A percentile compares a stretch with the other conserved stretches of the same genome.
These are phyloP conservation scores for Phataginus tricuspis DNA, from an alignment of 2,797 vertebrate species.

Conservation along the genomic window DNA sequence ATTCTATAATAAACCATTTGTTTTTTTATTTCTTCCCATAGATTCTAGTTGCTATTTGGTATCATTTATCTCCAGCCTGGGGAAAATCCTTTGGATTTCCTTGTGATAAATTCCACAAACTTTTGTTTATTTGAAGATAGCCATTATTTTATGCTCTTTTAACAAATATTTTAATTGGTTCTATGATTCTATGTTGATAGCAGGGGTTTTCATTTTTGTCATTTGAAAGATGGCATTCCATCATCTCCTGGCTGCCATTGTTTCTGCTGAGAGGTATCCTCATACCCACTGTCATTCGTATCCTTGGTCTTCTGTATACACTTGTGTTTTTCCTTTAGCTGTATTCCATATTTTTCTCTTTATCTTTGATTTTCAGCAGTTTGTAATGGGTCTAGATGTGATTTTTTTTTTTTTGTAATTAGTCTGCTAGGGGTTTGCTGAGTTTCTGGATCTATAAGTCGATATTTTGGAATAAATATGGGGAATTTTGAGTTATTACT, in stretches of 20 bases:
- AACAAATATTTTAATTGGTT: background rate
- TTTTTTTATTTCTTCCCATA: background rate
- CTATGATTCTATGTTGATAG: background rate
- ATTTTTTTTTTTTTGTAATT: background rate
- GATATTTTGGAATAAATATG: constrained; percentile 16
- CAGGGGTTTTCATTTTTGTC: background rate
- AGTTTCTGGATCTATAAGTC: background rate
- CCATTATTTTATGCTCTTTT: background rate
- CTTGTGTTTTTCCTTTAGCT: background rate
- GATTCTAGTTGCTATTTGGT: background rate
- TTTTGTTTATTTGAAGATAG: background rate
- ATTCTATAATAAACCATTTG: background rate
- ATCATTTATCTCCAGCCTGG: background rate
- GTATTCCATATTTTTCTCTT: background rate
- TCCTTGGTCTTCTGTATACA: background rate
- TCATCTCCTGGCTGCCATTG: background rate
- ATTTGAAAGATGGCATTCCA: background rate
- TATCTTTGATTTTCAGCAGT: background rate
- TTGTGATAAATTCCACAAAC: background rate
- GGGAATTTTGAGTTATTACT: background rate
- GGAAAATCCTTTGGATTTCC: background rate
- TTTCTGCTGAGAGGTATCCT: background rate
- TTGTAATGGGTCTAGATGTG: background rate
- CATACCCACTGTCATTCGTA: background rate
- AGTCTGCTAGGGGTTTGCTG: background rate